Evolutionary conservation across 2,113 vertebrate species (phyloP).

Genomic region (Oreochromis niloticus): DNA sequence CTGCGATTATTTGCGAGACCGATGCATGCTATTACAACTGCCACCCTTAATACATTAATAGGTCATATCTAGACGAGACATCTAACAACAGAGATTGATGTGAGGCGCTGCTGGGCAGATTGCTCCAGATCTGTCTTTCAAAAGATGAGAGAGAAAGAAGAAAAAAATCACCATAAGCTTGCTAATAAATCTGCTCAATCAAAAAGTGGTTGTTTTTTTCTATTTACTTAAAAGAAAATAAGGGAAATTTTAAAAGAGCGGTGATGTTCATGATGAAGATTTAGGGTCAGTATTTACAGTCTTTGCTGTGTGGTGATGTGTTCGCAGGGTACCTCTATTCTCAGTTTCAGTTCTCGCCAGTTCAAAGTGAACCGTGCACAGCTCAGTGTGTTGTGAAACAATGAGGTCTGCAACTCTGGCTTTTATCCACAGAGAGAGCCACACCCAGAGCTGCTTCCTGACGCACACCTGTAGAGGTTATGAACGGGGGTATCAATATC

Average conservation of each 20-base stretch:
- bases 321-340: background rate
- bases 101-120: constrained; percentile 25
- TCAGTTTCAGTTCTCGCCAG: constrained; percentile 9
- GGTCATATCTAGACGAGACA: constrained; percentile 4
- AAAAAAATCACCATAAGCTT: background rate
- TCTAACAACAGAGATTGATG: background rate
- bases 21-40: background rate
- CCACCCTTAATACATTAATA: constrained; percentile 8
- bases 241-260: background rate
- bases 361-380: background rate
- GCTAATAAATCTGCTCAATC: constrained; percentile 18
- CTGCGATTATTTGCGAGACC: background rate
- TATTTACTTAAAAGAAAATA: background rate
- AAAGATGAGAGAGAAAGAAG: background rate
- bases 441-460: constrained; percentile 44
- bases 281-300: background rate
- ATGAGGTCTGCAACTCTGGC: constrained; percentile 40
- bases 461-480: constrained; percentile 64
- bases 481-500: constrained; percentile 66
- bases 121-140: constrained; percentile 64
- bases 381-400: constrained; percentile 17
- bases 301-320: background rate
- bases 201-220: background rate
- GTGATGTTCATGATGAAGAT: background rate
- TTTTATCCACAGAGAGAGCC: constrained; percentile 33